Conservation (phyloP, 2,113 vertebrate genomes). For the Plecotus auritus region DNA sequence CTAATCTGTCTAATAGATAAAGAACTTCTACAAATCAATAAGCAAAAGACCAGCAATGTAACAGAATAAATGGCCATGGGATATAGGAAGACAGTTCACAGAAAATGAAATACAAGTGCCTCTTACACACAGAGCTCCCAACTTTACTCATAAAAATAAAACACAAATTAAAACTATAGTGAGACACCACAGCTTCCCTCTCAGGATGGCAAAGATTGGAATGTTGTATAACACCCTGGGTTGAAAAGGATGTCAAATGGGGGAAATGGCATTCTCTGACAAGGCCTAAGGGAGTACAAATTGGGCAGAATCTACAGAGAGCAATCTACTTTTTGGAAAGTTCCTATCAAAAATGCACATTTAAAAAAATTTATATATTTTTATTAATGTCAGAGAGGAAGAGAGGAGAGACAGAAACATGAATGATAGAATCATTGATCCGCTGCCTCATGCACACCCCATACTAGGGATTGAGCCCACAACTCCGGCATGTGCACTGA, state of each 20-base stretch:
- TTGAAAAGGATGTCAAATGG: no score
- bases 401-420: no score
- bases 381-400: no score
- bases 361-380: no score
- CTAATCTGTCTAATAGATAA: slow-evolving; percentile 22
- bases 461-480: no score
- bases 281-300: neutral
- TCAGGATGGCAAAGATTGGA: neutral
- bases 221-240: accelerated
- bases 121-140: neutral
- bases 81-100: neutral
- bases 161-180: neutral
- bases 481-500: no score
- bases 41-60: neutral
- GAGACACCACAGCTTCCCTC: neutral
- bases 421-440: no score
- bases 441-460: no score
- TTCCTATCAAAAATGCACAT: neutral
- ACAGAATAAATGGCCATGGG: neutral
- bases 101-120: neutral
- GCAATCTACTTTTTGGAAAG: neutral
- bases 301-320: neutral
- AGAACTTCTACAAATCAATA: slow-evolving; percentile 2
- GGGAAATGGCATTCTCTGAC: accelerated
- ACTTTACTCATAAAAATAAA: neutral